These are phyloP conservation scores for Craniophora ligustri DNA, from an alignment of 2,888 invertebrate genomes.

Conservation along the genomic window DNA sequence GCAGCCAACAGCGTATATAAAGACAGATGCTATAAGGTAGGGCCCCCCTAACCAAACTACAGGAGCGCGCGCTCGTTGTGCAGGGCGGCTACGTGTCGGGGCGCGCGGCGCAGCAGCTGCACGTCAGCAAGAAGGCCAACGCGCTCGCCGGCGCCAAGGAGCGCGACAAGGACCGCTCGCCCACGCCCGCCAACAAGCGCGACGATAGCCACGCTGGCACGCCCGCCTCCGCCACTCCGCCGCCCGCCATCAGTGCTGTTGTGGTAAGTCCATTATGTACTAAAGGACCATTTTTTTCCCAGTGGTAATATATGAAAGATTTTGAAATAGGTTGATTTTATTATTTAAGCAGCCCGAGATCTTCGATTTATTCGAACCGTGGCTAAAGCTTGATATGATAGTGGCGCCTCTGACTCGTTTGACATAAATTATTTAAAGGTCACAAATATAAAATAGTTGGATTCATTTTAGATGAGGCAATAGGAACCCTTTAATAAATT, in stretches of 20 bases:
- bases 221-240: constrained; percentile 72
- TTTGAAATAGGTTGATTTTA: no score
- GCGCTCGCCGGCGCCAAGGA: constrained; percentile 90
- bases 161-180: constrained; percentile 87
- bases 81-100: constrained; percentile 91
- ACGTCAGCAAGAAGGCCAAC: constrained; percentile 93
- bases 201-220: constrained; percentile 65
- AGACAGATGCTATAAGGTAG: constrained; percentile 84
- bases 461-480: no score
- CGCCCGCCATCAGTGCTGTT: constrained; percentile 74
- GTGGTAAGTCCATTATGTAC: constrained; percentile 40
- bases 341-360: no score
- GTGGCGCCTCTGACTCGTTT: no score
- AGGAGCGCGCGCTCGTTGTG: constrained; percentile 91
- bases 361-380: no score
- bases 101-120: constrained; percentile 90
- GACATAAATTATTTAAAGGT: no score
- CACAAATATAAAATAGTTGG: no score
- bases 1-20: constrained; percentile 71
- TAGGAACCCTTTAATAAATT: background rate
- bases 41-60: constrained; percentile 87
- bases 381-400: no score
- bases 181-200: constrained; percentile 62
- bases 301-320: no score
- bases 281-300: no score